Percentiles rank a stretch among this genome's conserved stretches.
Conservation (phyloP, 30 jellyfish, hydroid and myxozoan species). For the Clytia hemisphaerica region DNA sequence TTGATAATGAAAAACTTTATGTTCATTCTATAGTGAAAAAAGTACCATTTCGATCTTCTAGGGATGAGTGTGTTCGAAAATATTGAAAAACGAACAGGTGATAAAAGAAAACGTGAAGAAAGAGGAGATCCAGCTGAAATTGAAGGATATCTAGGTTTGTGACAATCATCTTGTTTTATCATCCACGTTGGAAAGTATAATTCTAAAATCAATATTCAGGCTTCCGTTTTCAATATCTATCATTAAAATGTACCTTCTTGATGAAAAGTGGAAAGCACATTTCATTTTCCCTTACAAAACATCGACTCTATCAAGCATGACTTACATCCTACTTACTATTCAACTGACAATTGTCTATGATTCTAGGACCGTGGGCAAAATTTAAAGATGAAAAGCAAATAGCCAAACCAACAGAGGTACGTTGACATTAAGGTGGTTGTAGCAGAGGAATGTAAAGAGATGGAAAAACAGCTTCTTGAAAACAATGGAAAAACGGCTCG, state of each 20-base stretch:
- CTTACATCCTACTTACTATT: not conserved
- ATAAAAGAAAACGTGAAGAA: conserved; percentile 63
- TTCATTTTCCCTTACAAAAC: too few relatives aligned
- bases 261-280: not conserved
- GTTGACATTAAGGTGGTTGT: not conserved
- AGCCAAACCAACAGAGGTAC: conserved; percentile 93
- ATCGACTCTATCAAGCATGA: not conserved
- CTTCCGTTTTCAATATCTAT: too few relatives aligned
- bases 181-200: too few relatives aligned
- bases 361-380: conserved; percentile 97
- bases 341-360: not conserved
- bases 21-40: too few relatives aligned
- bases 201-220: too few relatives aligned
- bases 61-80: conserved; percentile 83
- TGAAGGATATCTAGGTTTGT: conserved; percentile 85
- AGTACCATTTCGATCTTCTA: too few relatives aligned
- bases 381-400: conserved; percentile 69
- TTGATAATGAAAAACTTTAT: too few relatives aligned
- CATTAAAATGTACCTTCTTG: too few relatives aligned
- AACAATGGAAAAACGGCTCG: too few relatives aligned
- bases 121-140: conserved; percentile 91
- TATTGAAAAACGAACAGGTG: conserved; percentile 68
- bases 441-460: too few relatives aligned
- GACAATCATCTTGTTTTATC: too few relatives aligned
- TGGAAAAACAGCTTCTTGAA: too few relatives aligned